A percentile compares a stretch with the other conserved stretches of the same genome.
phyloP scores from a whole-genome alignment of 2,797 vertebrate species.

The Oophaga sylvatica region DNA sequence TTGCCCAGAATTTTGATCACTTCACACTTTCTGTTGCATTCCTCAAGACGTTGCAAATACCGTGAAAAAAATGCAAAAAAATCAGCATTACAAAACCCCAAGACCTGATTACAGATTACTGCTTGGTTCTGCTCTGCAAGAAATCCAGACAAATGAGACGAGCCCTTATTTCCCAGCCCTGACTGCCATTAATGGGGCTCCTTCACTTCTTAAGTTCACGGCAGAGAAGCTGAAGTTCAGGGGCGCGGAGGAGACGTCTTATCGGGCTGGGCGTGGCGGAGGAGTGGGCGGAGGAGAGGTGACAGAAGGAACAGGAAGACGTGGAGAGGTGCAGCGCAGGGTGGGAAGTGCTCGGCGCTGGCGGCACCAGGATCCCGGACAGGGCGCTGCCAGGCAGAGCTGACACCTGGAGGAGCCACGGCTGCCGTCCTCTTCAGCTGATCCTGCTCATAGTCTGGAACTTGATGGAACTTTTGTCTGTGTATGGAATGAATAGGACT shows the following conservation, averaged over 20 bases:
- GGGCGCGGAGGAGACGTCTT: not conserved
- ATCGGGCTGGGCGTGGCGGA: not conserved
- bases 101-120: too few relatives aligned
- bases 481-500: not conserved
- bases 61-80: too few relatives aligned
- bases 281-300: not conserved
- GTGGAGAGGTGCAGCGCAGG: not conserved
- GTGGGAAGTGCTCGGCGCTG: not conserved
- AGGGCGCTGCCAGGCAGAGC: not conserved
- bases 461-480: not conserved
- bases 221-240: not conserved
- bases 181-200: too few relatives aligned
- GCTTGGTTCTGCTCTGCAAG: too few relatives aligned
- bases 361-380: not conserved
- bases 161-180: too few relatives aligned
- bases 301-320: slow-evolving; percentile 59
- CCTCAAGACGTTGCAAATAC: too few relatives aligned
- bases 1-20: too few relatives aligned
- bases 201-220: too few relatives aligned
- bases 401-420: not conserved
- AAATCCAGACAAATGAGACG: too few relatives aligned
- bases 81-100: too few relatives aligned
- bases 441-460: not conserved
- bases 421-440: not conserved
- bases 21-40: too few relatives aligned